These are phyloP conservation scores for Syrista parreyssii DNA, from an alignment of 2,888 invertebrate genomes.

Conservation along the genomic window DNA sequence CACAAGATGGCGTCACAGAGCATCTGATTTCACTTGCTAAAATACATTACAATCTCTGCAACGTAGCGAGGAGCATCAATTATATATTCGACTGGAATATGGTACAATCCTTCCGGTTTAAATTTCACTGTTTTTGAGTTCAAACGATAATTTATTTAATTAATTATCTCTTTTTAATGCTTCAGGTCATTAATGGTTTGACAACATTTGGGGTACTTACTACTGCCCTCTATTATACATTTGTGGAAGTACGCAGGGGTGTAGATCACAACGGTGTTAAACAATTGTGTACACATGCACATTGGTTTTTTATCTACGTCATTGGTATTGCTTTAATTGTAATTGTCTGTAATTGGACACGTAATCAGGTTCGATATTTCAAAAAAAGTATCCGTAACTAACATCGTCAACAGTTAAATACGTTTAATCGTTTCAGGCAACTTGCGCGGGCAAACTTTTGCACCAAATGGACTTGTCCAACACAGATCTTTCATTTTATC, in stretches of 20 bases:
- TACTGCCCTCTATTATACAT: neutral
- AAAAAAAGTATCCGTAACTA: neutral
- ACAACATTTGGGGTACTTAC: neutral
- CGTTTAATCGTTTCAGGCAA: neutral
- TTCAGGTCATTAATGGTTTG: neutral
- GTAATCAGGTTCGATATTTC: neutral
- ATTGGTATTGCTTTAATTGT: neutral
- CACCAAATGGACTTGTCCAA: neutral
- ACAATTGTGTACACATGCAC: neutral
- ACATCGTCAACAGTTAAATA: neutral
- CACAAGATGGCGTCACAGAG: neutral
- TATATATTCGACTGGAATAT: neutral
- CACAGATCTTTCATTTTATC: neutral
- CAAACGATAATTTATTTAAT: neutral
- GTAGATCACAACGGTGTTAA: neutral
- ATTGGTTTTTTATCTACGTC: neutral
- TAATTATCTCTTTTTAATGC: neutral
- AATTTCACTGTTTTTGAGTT: neutral
- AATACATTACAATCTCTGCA: neutral
- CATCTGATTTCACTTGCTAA: neutral
- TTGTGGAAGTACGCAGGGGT: neutral
- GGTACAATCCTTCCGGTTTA: neutral
- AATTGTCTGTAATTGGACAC: neutral
- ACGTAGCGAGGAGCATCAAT: neutral
- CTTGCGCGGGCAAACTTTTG: neutral